A percentile compares a stretch with the other conserved stretches of the same genome.
phyloP scores from a whole-genome alignment of 2,888 invertebrate genomes.

The Tachina lurida region DNA sequence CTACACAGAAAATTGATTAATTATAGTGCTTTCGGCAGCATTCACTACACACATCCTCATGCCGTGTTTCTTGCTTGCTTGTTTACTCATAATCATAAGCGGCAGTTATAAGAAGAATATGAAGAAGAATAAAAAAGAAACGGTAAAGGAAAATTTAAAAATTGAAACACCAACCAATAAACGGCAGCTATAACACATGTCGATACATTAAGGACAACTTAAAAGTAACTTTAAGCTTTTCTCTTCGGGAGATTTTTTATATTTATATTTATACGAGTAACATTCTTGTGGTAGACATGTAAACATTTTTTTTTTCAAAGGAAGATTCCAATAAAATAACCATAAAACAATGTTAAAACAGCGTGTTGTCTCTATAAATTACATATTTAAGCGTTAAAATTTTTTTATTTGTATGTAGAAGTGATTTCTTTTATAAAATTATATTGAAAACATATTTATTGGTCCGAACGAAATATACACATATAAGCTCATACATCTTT shows the following conservation, averaged over 20 bases:
- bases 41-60: conserved; percentile 60
- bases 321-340: conserved; percentile 77
- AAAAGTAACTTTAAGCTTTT: conserved; percentile 44
- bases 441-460: conserved; percentile 46
- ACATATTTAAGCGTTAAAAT: conserved; percentile 74
- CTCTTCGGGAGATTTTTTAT: conserved; percentile 3
- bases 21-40: conserved; percentile 67
- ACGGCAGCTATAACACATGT: conserved; percentile 68
- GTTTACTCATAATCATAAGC: conserved; percentile 46
- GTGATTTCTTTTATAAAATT: conserved; percentile 9
- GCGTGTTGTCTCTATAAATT: conserved; percentile 68
- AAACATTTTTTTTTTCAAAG: conserved; percentile 71
- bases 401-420: background rate
- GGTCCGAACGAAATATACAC: background rate
- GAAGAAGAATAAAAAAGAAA: background rate
- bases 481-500: background rate
- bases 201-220: conserved; percentile 63
- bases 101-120: background rate
- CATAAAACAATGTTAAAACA: conserved; percentile 72
- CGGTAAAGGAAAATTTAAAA: background rate
- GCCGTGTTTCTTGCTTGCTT: conserved; percentile 54
- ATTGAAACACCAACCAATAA: conserved; percentile 45
- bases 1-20: conserved; percentile 70
- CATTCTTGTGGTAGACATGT: background rate
- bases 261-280: background rate